Percentiles rank a stretch among this genome's conserved stretches.
Conservation (phyloP, 1,140 invertebrate genomes). For the Temnothorax curvispinosus region DNA sequence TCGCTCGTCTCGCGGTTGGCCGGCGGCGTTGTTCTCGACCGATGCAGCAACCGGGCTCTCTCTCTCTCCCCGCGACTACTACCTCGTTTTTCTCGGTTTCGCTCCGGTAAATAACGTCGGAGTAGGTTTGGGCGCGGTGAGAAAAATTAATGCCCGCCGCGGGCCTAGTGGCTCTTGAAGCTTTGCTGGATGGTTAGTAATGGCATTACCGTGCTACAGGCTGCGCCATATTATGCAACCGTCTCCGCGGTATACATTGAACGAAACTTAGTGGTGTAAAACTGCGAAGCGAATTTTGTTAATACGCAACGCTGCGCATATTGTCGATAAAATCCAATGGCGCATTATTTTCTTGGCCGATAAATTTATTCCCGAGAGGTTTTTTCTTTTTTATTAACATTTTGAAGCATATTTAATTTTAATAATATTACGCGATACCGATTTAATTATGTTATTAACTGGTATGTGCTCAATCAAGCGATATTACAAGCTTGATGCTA, state of each 20-base stretch:
- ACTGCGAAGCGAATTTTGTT: neutral
- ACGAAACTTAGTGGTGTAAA: neutral
- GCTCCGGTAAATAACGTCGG: conserved; percentile 58
- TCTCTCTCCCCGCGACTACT: neutral
- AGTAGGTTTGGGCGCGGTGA: conserved; percentile 48
- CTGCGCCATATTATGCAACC: conserved; percentile 30
- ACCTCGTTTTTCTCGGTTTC: conserved; percentile 59
- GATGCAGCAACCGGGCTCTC: conserved; percentile 26
- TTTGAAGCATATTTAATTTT: conserved; percentile 27
- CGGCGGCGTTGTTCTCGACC: conserved; percentile 52
- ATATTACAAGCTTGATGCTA: conserved; percentile 16
- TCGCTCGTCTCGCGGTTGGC: conserved; percentile 53
- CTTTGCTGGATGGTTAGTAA: conserved; percentile 43
- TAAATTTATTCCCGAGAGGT: conserved; percentile 29
- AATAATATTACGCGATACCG: conserved; percentile 19
- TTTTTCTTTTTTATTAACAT: conserved; percentile 18
- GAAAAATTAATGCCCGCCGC: conserved; percentile 54
- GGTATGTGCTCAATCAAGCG: conserved; percentile 3
- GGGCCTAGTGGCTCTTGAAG: conserved; percentile 44
- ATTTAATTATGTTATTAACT: conserved; percentile 35
- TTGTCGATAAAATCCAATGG: neutral
- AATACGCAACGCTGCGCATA: conserved; percentile 20
- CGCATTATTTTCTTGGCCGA: conserved; percentile 10
- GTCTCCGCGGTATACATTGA: neutral
- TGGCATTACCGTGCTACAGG: conserved; percentile 41